Evolutionary conservation across 2,113 vertebrate genomes (phyloP).

Genomic region (Sorex fumeus): DNA sequence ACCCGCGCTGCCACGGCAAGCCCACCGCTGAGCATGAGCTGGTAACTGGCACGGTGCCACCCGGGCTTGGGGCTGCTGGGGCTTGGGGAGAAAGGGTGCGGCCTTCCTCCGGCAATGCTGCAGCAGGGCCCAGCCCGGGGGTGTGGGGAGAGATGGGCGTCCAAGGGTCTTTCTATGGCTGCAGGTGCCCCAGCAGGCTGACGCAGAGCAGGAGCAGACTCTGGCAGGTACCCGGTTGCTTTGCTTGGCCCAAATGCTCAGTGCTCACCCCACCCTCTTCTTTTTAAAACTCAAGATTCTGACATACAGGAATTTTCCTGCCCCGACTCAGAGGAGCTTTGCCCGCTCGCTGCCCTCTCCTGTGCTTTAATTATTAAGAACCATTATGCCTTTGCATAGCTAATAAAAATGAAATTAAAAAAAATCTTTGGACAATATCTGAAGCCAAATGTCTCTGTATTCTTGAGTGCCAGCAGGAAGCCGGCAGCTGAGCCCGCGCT

Average conservation of each 20-base stretch:
- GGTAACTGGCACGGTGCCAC: background rate
- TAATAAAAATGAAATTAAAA: background rate
- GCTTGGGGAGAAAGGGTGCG: no score
- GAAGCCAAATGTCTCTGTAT: background rate
- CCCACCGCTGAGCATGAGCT: background rate
- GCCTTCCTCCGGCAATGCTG: no score
- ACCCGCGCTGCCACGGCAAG: no score
- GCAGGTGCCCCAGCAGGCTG: background rate
- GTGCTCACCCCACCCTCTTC: background rate
- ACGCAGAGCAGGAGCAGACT: background rate
- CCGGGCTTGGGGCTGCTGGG: no score
- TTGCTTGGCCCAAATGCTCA: no score
- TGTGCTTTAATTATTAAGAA: conserved; percentile 34
- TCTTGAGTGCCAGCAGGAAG: background rate
- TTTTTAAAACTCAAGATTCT: background rate
- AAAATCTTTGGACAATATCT: background rate
- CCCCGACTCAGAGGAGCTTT: background rate
- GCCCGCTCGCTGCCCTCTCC: background rate
- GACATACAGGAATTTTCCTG: background rate
- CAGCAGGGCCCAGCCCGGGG: no score
- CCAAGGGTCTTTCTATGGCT: no score
- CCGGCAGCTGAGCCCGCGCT: no score
- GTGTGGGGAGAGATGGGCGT: no score
- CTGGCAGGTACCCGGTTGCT: no score
- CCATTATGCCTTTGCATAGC: background rate